phyloP scores from a whole-genome alignment of 35 echinoderm and acorn worm species.

The Hemicentrotus pulcherrimus region DNA sequence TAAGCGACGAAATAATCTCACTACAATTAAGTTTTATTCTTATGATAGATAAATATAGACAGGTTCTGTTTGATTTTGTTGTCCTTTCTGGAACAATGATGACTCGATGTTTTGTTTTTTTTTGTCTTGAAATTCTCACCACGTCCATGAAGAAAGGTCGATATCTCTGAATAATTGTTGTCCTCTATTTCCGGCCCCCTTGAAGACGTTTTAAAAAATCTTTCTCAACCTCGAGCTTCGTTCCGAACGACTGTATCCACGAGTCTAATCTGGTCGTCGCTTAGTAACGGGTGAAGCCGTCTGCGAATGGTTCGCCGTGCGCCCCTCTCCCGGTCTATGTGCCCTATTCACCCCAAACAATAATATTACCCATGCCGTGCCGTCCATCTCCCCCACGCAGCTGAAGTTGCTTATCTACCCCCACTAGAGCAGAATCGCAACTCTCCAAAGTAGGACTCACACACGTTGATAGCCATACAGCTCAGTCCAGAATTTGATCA shows the following conservation, averaged over 20 bases:
- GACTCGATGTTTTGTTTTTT: background rate
- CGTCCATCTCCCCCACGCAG: background rate
- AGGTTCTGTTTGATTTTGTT: too few relatives aligned
- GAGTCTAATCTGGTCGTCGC: background rate
- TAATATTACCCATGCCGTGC: background rate
- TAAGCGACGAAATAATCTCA: too few relatives aligned
- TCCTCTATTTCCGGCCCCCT: background rate
- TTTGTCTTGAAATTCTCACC: too few relatives aligned
- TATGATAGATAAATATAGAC: too few relatives aligned
- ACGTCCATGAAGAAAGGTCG: background rate
- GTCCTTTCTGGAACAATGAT: background rate
- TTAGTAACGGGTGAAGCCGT: conserved; percentile 24
- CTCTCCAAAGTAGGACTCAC: background rate
- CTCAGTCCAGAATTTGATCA: background rate
- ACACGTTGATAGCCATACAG: background rate
- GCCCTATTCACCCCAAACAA: background rate
- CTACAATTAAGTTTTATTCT: too few relatives aligned
- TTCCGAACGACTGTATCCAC: background rate
- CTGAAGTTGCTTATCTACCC: background rate
- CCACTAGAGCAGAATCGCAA: background rate
- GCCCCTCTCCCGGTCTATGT: background rate
- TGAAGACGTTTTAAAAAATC: background rate
- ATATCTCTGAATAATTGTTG: background rate
- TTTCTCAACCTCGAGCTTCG: background rate
- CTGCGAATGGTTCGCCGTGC: conserved; percentile 43